Percentiles rank a stretch among this genome's conserved stretches.
phyloP scores from a whole-genome alignment of 2,113 vertebrate species.

The Protomyctophum bolini region DNA sequence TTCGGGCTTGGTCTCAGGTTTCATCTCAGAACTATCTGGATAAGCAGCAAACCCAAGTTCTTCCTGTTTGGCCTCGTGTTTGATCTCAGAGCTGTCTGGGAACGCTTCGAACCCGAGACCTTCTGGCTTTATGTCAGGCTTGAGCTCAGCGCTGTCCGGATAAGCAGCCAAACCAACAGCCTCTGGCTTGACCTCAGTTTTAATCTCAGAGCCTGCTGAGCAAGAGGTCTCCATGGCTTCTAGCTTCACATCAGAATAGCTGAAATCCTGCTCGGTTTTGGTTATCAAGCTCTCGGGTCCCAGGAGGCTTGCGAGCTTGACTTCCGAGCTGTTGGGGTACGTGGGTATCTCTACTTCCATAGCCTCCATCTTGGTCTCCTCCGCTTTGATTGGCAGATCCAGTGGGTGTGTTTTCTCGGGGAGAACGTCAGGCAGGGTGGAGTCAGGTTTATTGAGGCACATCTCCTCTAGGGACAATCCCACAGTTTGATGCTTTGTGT shows the following conservation, averaged over 20 bases:
- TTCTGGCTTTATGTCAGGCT: slow-evolving; percentile 49
- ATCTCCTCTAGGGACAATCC: slow-evolving; percentile 42
- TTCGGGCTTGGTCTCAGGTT: slow-evolving; percentile 33
- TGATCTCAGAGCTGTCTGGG: slow-evolving; percentile 35
- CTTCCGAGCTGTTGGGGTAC: slow-evolving; percentile 39
- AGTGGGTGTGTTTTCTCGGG: slow-evolving; percentile 20
- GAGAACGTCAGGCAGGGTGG: slow-evolving; percentile 1
- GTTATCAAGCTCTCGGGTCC: slow-evolving; percentile 35
- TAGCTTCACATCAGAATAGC: slow-evolving; percentile 46
- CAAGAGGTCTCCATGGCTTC: slow-evolving; percentile 32
- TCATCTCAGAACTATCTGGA: slow-evolving; percentile 39
- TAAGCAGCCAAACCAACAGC: slow-evolving; percentile 21
- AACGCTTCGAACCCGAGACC: slow-evolving; percentile 27
- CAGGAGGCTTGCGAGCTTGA: slow-evolving; percentile 43
- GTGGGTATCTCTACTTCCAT: neutral
- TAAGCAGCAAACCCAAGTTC: slow-evolving; percentile 22
- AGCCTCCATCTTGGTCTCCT: slow-evolving; percentile 43
- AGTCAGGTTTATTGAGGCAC: neutral
- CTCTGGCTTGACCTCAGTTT: slow-evolving; percentile 45
- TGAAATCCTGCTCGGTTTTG: slow-evolving; percentile 51
- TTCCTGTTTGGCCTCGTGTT: slow-evolving; percentile 65
- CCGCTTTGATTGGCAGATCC: slow-evolving; percentile 52
- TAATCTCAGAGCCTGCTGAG: slow-evolving; percentile 21
- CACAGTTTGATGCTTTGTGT: slow-evolving; percentile 35
- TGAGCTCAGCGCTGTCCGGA: slow-evolving; percentile 58